Evolutionary conservation across 2,888 invertebrate species (phyloP).

Genomic region (Phlogophora meticulosa): DNA sequence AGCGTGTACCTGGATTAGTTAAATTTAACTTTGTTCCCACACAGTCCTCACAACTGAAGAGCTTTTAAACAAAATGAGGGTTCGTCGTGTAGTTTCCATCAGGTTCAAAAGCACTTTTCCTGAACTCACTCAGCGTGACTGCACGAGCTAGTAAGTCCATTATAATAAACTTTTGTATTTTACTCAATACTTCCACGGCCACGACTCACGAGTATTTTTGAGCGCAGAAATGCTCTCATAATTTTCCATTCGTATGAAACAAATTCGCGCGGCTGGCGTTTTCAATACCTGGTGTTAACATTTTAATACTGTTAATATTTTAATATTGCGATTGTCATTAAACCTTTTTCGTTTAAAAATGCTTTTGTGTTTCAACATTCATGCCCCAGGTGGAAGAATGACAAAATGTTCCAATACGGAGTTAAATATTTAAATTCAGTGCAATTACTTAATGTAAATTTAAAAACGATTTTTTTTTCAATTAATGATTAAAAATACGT

Average conservation of each 20-base stretch:
- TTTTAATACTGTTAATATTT: neutral
- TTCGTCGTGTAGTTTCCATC: conserved; percentile 46
- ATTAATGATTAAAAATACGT: neutral
- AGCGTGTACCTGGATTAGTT: neutral
- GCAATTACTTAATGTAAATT: neutral
- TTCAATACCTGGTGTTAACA: neutral
- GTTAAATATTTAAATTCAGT: conserved; percentile 18
- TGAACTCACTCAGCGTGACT: conserved; percentile 51
- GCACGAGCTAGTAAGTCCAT: conserved; percentile 44
- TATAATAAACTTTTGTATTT: conserved; percentile 46
- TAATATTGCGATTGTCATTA: neutral
- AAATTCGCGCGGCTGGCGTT: neutral
- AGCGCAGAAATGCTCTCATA: neutral
- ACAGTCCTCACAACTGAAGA: neutral
- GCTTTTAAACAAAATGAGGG: conserved; percentile 34
- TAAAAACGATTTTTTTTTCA: neutral
- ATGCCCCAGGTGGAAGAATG: neutral
- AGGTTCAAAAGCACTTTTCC: conserved; percentile 61
- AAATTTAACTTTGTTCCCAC: conserved; percentile 9
- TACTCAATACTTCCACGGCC: neutral
- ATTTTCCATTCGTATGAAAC: neutral
- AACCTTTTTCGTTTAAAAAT: neutral
- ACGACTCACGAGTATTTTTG: neutral
- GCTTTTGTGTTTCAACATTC: neutral
- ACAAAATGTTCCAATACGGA: conserved; percentile 18